Conservation (phyloP, 2,888 invertebrate genomes). For the Agrypnus murinus region DNA sequence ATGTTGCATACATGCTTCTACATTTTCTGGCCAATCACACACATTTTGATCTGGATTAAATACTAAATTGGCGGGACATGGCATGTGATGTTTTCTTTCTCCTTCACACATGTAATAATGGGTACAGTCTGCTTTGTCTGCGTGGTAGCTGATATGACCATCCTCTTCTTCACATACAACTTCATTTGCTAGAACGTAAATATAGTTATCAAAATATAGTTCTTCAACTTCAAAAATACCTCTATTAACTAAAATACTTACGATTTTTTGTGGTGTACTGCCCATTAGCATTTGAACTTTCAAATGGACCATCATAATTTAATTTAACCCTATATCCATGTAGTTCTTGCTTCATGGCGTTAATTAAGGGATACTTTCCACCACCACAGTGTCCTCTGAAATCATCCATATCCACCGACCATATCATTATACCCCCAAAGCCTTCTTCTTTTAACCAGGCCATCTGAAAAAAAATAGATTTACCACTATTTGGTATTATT, state of each 20-base stretch:
- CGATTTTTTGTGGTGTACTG: slow-evolving; percentile 93
- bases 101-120: slow-evolving; percentile 98
- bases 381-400: slow-evolving; percentile 93
- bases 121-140: slow-evolving; percentile 92
- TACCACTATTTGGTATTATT: not conserved
- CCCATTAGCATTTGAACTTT: slow-evolving; percentile 80
- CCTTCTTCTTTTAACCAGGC: slow-evolving; percentile 95
- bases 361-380: slow-evolving; percentile 92
- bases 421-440: slow-evolving; percentile 97
- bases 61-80: slow-evolving; percentile 93
- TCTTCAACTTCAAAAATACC: not conserved
- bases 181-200: slow-evolving; percentile 87
- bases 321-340: slow-evolving; percentile 86
- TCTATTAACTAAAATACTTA: slow-evolving; percentile 73
- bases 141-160: slow-evolving; percentile 95
- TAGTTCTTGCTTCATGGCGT: slow-evolving; percentile 89
- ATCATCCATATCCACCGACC: slow-evolving; percentile 98
- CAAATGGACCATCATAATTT: slow-evolving; percentile 91
- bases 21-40: slow-evolving; percentile 97
- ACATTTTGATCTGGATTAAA: slow-evolving; percentile 95
- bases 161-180: slow-evolving; percentile 94
- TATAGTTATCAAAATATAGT: slow-evolving; percentile 18
- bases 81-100: slow-evolving; percentile 96
- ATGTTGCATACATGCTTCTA: slow-evolving; percentile 87
- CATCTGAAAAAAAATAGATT: slow-evolving; percentile 77